These are phyloP conservation scores for Lepus timidus DNA, from an alignment of 2,113 vertebrate species.

Conservation along the genomic window DNA sequence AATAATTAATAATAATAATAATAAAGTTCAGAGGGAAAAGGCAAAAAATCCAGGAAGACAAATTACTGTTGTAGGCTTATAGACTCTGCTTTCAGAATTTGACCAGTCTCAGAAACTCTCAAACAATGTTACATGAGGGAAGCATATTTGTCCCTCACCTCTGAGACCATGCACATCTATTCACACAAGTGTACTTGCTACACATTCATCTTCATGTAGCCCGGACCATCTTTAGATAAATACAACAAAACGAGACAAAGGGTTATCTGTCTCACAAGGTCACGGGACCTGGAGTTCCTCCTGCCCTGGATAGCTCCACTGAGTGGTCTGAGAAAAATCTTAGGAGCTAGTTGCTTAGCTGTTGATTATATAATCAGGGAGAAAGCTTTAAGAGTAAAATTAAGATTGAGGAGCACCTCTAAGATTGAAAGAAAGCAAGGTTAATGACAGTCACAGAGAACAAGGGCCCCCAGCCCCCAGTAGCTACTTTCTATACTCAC, in stretches of 20 bases:
- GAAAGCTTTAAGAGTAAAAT: background rate
- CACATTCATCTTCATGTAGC: background rate
- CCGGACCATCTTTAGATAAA: background rate
- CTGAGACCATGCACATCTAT: background rate
- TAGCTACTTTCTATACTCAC: background rate
- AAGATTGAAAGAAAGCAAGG: background rate
- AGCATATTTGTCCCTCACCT: background rate
- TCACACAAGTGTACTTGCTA: background rate
- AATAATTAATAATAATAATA: background rate
- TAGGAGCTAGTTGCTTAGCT: no score
- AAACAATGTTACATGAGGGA: background rate
- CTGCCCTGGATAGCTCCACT: background rate
- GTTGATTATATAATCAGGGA: background rate
- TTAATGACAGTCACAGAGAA: background rate
- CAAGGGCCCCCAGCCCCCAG: background rate
- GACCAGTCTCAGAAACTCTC: background rate
- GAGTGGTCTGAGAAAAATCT: background rate
- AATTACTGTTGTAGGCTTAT: background rate
- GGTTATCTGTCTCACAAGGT: background rate
- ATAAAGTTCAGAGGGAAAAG: background rate
- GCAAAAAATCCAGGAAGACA: background rate
- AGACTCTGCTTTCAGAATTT: background rate
- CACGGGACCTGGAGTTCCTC: background rate
- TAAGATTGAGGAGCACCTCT: background rate
- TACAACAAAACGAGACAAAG: background rate